Evolutionary conservation across 1,140 invertebrate genomes (phyloP), one percentile per base, ranked within the genome.

Genomic region (Drosophila ficusphila): DNA sequence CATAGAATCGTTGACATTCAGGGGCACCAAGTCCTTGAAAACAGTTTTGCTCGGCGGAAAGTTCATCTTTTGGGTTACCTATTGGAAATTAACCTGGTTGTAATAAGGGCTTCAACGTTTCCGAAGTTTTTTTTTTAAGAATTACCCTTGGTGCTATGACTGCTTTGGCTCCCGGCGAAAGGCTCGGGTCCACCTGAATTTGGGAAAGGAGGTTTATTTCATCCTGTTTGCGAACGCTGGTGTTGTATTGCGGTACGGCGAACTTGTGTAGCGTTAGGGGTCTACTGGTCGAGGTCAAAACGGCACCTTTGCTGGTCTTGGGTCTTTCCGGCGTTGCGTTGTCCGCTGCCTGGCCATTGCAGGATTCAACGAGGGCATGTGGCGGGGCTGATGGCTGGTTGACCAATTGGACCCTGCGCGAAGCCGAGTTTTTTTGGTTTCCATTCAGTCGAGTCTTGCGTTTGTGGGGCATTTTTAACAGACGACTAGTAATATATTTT

Each of bases 1-100:
- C 5, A 88, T 9, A 0, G 82, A 82, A 11, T 86, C 82, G 31
- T 86, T 86, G 1, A 86, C 82, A 41, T 86, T 86, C 0, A 86
- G 16, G 0, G 77, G 25, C 11, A 61, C 16, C 4, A 86, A 46
- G 31, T 71, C 29, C n/a, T 49, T 74, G 12, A 82, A 86, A 3
- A 86, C 34, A 0, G 60, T 8, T 2, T 18, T 21, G 8, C 36
- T 25, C 8, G 53, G 56, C 0, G 47, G 14, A 18, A 86, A 88
- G 44, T 86, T 86, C 39, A 86, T 52, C 41, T 88, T 86, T 4
- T 78, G 47, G 2, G 64, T 71, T 25, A 78, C 27, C 81, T 85
- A n/a, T 27, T 11, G 11, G 25, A 9, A 25, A n/a, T 8, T 6
- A 7, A 27, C 29, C 29, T 42, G 0, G 8, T 1, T 0, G 11